A percentile compares a stretch with the other conserved stretches of the same genome.
phyloP scores from a whole-genome alignment of 1,140 invertebrate genomes.

The Drosophila mojavensis region DNA sequence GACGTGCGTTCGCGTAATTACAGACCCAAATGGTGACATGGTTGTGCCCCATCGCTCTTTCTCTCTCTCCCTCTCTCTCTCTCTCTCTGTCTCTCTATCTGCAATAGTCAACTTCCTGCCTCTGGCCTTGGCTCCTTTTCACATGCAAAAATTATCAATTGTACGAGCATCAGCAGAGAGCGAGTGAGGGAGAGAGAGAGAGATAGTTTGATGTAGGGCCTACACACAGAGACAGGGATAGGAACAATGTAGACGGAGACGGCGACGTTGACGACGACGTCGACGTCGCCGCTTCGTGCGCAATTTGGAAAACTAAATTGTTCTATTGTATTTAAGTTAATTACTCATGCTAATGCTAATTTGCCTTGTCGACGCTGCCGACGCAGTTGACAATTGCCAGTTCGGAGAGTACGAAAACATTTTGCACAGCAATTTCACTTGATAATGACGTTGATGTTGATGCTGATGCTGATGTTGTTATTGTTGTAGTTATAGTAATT shows the following conservation, averaged over 20 bases:
- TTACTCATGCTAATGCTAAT: slow-evolving; percentile 82
- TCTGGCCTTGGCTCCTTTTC: slow-evolving; percentile 1
- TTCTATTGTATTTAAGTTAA: slow-evolving; percentile 83
- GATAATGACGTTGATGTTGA: slow-evolving; percentile 2
- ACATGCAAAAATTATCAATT: slow-evolving; percentile 75
- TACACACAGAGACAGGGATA: slow-evolving; percentile 19
- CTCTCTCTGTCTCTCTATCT: no score
- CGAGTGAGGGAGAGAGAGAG: background rate
- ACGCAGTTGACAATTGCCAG: slow-evolving; percentile 57
- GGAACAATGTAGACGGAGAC: background rate
- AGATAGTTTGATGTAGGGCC: no score
- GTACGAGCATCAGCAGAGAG: slow-evolving; percentile 21
- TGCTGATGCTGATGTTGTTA: background rate
- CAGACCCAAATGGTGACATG: slow-evolving; percentile 63
- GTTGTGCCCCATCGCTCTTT: background rate
- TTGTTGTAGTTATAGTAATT: background rate
- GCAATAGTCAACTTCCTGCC: no score
- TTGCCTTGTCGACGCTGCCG: slow-evolving; percentile 56
- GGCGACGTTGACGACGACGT: slow-evolving; percentile 16
- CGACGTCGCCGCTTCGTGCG: slow-evolving; percentile 29
- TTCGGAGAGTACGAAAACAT: slow-evolving; percentile 5
- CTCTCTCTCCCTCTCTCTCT: no score
- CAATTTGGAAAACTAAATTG: slow-evolving; percentile 81
- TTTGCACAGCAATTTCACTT: slow-evolving; percentile 17
- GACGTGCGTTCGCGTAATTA: slow-evolving; percentile 76